These are phyloP conservation scores for Heteromyza rotundicornis DNA, from an alignment of 2,888 invertebrate genomes.

Conservation along the genomic window DNA sequence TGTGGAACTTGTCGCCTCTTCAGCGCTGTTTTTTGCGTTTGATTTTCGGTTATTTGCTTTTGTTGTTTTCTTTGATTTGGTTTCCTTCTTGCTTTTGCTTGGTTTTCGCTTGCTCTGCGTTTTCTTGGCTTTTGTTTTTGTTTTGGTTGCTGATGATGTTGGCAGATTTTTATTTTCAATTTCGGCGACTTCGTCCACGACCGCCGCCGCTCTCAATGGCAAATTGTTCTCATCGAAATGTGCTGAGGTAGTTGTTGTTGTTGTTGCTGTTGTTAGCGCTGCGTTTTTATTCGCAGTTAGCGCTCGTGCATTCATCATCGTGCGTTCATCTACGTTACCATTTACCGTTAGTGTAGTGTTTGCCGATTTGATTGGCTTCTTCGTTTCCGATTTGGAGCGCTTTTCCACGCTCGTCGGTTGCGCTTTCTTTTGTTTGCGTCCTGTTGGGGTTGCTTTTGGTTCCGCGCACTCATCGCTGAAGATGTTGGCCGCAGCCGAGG, in stretches of 20 bases:
- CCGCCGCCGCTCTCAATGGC: neutral
- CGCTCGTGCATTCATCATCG: too few relatives aligned
- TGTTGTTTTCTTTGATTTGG: slow-evolving; percentile 14
- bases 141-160: neutral
- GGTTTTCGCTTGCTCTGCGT: neutral
- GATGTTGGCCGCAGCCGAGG: slow-evolving; percentile 10
- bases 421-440: slow-evolving; percentile 30
- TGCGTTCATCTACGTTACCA: too few relatives aligned
- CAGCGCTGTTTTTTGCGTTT: neutral
- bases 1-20: neutral
- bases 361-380: slow-evolving; percentile 55
- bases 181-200: neutral
- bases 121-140: slow-evolving; percentile 9
- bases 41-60: neutral
- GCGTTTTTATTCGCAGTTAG: slow-evolving; percentile 1
- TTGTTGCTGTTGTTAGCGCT: slow-evolving; percentile 20
- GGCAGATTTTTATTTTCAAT: neutral
- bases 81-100: slow-evolving; percentile 9
- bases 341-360: too few relatives aligned
- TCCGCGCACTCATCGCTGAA: slow-evolving; percentile 3
- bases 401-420: slow-evolving; percentile 37
- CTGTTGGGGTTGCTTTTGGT: slow-evolving; percentile 32
- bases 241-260: slow-evolving; percentile 35
- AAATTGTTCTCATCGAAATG: slow-evolving; percentile 11
- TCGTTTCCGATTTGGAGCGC: slow-evolving; percentile 64